Percentiles rank a stretch among this genome's conserved stretches.
Conservation (phyloP, 2,888 invertebrate species). For the Drosophila percnosoma region DNA sequence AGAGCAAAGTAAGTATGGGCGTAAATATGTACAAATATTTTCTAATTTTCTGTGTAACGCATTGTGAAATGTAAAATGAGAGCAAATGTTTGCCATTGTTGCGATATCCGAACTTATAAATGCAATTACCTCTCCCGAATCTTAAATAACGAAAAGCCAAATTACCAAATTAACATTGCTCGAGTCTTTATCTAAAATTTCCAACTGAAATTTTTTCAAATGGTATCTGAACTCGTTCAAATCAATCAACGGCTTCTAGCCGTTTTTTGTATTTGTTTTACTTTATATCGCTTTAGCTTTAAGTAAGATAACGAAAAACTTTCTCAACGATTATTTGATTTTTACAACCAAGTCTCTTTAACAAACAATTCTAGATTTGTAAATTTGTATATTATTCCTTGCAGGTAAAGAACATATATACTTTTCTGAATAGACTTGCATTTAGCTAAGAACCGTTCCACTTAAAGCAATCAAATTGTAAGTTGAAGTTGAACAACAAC, state of each 20-base stretch:
- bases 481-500: background rate
- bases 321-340: background rate
- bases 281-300: background rate
- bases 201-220: background rate
- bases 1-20: slow-evolving; percentile 53
- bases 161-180: background rate
- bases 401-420: background rate
- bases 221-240: background rate
- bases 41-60: slow-evolving; percentile 33
- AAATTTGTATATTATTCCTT: background rate
- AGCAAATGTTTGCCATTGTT: slow-evolving; percentile 17
- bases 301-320: background rate
- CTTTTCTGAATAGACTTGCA: background rate
- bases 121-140: slow-evolving; percentile 2
- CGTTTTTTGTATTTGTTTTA: background rate
- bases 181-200: background rate
- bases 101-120: background rate
- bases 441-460: background rate
- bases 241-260: background rate
- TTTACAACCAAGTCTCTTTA: background rate
- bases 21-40: slow-evolving; percentile 50
- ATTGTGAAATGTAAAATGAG: slow-evolving; percentile 2
- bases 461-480: background rate
- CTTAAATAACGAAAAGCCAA: background rate
- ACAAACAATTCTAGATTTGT: background rate